phyloP scores from a whole-genome alignment of 2,113 vertebrate genomes.

The Corvus cornix region DNA sequence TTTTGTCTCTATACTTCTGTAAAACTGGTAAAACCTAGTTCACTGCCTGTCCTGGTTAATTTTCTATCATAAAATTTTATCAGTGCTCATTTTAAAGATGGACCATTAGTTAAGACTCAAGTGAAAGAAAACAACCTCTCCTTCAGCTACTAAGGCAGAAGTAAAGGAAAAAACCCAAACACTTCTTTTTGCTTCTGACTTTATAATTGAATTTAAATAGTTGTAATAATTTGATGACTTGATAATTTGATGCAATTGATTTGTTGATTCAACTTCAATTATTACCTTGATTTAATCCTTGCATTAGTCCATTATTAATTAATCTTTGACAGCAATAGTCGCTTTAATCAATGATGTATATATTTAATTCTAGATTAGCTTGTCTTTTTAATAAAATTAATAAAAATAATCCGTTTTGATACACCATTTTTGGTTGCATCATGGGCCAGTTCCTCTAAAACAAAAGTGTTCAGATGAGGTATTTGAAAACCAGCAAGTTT shows the following conservation, averaged over 20 bases:
- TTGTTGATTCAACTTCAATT: neutral
- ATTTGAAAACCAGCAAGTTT: neutral
- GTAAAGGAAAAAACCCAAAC: rapidly evolving
- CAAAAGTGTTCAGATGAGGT: neutral
- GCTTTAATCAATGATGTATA: neutral
- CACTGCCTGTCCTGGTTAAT: neutral
- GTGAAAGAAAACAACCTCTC: neutral
- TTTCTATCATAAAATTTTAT: neutral
- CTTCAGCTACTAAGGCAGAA: neutral
- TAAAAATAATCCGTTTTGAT: neutral
- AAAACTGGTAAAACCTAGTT: neutral
- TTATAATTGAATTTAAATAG: neutral
- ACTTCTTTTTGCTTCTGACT: neutral
- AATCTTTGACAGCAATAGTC: neutral
- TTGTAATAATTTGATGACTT: neutral
- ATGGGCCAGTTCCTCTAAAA: neutral
- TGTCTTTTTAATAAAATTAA: neutral
- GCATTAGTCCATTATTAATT: neutral
- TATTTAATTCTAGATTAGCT: neutral
- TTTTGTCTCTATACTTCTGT: neutral
- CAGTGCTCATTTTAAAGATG: neutral
- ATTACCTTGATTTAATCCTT: neutral
- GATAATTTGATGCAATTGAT: neutral
- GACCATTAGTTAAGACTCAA: neutral
- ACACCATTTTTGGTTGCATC: neutral